A percentile compares a stretch with the other conserved stretches of the same genome.
These are phyloP conservation scores for Colinus virginianus DNA, from an alignment of 2,113 vertebrate genomes.

Conservation along the genomic window DNA sequence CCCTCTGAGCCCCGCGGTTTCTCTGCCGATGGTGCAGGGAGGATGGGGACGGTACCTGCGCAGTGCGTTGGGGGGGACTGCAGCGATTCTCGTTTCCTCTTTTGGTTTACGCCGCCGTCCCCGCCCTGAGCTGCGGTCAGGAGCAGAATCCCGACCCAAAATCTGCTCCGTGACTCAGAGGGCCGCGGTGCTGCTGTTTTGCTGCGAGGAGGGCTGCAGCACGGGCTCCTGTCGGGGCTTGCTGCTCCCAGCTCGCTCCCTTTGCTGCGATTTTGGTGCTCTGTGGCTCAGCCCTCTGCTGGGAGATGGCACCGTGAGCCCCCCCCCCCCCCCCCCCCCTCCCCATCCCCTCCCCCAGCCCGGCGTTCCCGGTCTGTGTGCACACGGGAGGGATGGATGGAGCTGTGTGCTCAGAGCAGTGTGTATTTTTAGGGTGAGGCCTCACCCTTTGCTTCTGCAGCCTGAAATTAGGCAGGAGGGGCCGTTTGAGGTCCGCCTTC, in stretches of 20 bases:
- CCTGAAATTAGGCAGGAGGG: neutral
- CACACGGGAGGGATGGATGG: neutral
- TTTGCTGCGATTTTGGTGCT: neutral
- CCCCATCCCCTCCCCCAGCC: no score
- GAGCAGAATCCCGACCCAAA: neutral
- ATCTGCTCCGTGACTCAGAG: neutral
- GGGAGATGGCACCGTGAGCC: neutral
- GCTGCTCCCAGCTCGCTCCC: neutral
- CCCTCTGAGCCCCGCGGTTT: neutral
- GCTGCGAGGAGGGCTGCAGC: neutral
- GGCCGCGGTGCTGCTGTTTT: neutral
- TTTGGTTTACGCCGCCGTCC: neutral
- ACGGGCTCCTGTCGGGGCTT: neutral
- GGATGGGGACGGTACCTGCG: neutral
- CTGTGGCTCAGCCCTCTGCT: neutral
- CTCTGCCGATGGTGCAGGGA: fast-evolving
- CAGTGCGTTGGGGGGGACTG: fast-evolving
- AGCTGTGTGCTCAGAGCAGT: neutral
- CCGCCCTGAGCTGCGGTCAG: neutral
- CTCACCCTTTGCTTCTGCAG: conserved; percentile 30
- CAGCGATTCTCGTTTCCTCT: neutral
- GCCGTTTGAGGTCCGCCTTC: neutral
- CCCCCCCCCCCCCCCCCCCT: fast-evolving
- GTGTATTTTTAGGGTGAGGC: conserved; percentile 69
- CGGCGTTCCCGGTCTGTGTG: no score